Base-by-base conservation (phyloP, 2,113 vertebrate genomes). In the Aldabrachelys gigantea region DNA sequence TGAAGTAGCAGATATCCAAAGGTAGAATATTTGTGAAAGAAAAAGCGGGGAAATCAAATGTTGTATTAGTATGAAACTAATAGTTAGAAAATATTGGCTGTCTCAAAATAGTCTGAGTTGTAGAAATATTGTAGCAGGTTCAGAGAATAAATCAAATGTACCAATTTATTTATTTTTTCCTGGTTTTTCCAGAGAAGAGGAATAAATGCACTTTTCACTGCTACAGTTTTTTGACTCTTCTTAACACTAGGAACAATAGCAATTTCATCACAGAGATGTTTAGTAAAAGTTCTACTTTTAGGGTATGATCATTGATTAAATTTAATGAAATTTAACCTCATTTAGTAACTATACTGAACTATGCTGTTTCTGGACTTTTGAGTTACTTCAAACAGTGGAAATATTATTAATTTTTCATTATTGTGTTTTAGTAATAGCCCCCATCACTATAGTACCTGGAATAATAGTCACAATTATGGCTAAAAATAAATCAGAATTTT, bases 1-100 rank as follows among this genome's bases (percentile, higher is more conserved):
- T 91, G 84, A 96, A 97, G 95, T 93, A 94, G 89, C 96, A 97
- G 94, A 97, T 96, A 95, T 96, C 89, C 89, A 92, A 84, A 96
- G 94, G 90, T 95, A 90, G 85, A 93, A 88, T 93, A 35, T 69
- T 90, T 87, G 29, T n/a, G 10, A 22, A 83, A 85, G 54, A 94
- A 41, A 86, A 35, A 72, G 62, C 78, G 72, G 49, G 89, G 89
- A 97, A 95, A 95, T 89, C 87, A 31, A 95, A 53, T 96, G 87
- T 93, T 96, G 95, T 96, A 82, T 96, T 95, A 65, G 49, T 89
- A 65, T 80, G 80, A 92, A 95, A 92, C 82, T 72, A 75, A 81
- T 62, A 94, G 52, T 92, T 96, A 89, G 90, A 96, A 95, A 95
- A 94, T 57, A 96, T 91, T 96, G 93, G 72, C 90, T 85, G 9